Evolutionary conservation across 2,888 invertebrate species (phyloP).

Genomic region (Achlya flavicornis): DNA sequence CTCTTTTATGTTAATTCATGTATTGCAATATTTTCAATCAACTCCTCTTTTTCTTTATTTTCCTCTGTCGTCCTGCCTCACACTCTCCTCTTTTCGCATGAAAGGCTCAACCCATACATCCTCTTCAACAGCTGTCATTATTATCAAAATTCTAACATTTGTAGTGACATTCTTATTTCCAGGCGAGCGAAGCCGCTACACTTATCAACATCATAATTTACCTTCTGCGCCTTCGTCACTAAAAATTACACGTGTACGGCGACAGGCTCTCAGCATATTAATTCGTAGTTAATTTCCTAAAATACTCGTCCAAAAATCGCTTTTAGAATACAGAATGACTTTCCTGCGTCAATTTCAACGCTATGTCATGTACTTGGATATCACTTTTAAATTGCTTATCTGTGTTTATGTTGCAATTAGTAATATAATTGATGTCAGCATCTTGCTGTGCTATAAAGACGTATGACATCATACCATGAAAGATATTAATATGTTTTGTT

Average conservation of each 20-base stretch:
- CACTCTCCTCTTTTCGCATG: no score
- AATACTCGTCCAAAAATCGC: background rate
- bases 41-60: no score
- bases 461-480: constrained; percentile 41
- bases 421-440: constrained; percentile 8
- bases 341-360: constrained; percentile 1
- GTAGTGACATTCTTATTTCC: no score
- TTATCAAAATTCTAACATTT: no score
- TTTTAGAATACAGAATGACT: background rate
- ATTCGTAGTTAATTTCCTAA: background rate
- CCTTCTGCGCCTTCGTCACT: background rate
- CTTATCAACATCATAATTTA: background rate
- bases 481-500: background rate
- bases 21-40: no score
- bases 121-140: no score
- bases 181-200: no score
- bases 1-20: no score
- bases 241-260: background rate
- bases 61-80: no score
- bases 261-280: background rate
- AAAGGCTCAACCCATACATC: no score
- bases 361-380: background rate
- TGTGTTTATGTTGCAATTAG: background rate
- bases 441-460: constrained; percentile 23
- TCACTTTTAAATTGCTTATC: background rate